Conservation (phyloP, 2,113 vertebrate species). For the Solea senegalensis region DNA sequence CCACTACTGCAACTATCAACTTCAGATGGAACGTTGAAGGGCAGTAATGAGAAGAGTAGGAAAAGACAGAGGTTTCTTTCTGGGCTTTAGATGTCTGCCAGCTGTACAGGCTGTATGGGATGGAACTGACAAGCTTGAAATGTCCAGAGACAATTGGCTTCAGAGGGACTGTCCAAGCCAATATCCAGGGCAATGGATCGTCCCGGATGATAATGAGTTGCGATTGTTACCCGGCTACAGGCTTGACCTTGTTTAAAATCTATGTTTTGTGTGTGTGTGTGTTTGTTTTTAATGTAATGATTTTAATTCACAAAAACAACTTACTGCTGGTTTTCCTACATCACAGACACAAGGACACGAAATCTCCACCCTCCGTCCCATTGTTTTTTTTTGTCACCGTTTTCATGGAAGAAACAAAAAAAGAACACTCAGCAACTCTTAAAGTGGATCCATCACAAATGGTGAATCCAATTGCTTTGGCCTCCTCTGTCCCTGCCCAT, state of each 20-base stretch:
- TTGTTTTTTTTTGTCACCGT: background rate
- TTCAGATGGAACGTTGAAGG: background rate
- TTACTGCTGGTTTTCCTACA: background rate
- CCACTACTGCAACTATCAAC: background rate
- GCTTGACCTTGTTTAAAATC: conserved; percentile 70
- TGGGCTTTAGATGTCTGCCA: conserved; percentile 63
- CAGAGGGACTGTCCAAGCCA: conserved; percentile 68
- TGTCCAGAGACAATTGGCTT: conserved; percentile 63
- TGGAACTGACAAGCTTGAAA: conserved; percentile 71
- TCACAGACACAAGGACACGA: background rate
- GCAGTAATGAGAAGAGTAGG: conserved; percentile 21
- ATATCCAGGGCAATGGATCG: conserved; percentile 73
- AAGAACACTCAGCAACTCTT: conserved; percentile 4
- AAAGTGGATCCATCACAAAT: conserved; percentile 53
- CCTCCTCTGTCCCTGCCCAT: conserved; percentile 62
- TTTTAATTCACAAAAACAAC: background rate
- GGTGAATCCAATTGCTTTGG: conserved; percentile 58
- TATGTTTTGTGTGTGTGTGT: conserved; percentile 9
- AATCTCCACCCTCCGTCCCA: background rate
- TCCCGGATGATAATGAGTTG: conserved; percentile 64
- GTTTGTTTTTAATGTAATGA: conserved; percentile 5
- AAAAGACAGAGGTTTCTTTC: conserved; percentile 22
- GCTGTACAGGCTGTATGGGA: conserved; percentile 45
- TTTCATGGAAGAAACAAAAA: background rate
- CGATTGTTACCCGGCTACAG: conserved; percentile 60